These are phyloP conservation scores for Ataeniobius toweri DNA, from an alignment of 2,797 vertebrate species.

Conservation along the genomic window DNA sequence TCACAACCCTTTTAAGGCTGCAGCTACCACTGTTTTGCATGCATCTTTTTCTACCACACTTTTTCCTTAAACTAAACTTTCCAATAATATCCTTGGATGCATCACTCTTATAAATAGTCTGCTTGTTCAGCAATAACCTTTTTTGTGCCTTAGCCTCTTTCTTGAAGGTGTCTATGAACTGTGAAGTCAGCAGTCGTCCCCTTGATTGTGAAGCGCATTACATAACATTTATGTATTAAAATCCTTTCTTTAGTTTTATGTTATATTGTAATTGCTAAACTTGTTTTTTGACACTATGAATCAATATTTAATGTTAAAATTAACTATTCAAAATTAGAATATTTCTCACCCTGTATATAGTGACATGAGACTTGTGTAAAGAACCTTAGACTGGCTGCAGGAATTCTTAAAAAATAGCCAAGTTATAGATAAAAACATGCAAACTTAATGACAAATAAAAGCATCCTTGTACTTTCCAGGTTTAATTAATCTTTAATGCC, in stretches of 20 bases:
- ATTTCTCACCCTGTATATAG: too few relatives aligned
- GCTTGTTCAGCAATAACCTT: too few relatives aligned
- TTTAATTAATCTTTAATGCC: constrained; percentile 51
- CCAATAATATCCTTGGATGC: not conserved
- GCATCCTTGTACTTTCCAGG: constrained; percentile 53
- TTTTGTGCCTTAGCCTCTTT: not conserved
- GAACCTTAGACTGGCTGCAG: not conserved
- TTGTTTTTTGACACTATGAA: too few relatives aligned
- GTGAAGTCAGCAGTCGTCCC: too few relatives aligned
- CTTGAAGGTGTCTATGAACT: too few relatives aligned
- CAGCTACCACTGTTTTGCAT: not conserved
- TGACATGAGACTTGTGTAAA: not conserved
- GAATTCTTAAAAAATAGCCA: not conserved
- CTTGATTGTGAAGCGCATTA: too few relatives aligned
- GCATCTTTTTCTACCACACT: not conserved
- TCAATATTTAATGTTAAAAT: too few relatives aligned
- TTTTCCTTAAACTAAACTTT: not conserved
- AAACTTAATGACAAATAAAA: constrained; percentile 21
- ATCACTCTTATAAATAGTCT: not conserved
- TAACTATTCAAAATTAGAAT: too few relatives aligned
- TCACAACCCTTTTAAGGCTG: not conserved
- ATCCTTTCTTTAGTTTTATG: too few relatives aligned
- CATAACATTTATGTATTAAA: too few relatives aligned
- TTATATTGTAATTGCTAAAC: too few relatives aligned
- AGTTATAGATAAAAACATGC: not conserved